These are phyloP conservation scores for Coremacera marginata DNA, from an alignment of 2,888 invertebrate species.

Conservation along the genomic window DNA sequence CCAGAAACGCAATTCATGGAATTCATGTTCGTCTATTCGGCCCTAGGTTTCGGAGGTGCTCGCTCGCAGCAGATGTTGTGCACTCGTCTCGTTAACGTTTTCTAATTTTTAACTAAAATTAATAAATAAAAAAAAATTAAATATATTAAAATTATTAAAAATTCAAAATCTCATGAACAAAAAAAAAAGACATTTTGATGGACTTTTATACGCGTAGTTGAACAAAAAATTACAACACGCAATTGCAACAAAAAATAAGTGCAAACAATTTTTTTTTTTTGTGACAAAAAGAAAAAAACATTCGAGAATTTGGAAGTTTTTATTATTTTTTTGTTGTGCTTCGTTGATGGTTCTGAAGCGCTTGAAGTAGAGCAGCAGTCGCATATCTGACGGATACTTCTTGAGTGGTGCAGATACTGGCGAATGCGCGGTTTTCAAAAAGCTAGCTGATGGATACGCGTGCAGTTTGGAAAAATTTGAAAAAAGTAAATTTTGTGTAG, in stretches of 20 bases:
- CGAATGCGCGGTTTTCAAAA: not conserved
- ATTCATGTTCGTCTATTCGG: conserved; percentile 70
- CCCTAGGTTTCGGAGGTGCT: conserved; percentile 70
- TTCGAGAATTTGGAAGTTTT: not conserved
- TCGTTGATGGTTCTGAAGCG: not conserved
- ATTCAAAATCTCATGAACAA: conserved; percentile 1
- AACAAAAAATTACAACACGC: not conserved
- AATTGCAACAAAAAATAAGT: too few relatives aligned
- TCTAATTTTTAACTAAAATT: conserved; percentile 51
- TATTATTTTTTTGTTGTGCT: not conserved
- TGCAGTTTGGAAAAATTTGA: conserved; percentile 13
- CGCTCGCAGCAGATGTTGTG: conserved; percentile 66
- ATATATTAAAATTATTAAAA: too few relatives aligned
- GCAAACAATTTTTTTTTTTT: not conserved
- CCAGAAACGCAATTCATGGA: conserved; percentile 69
- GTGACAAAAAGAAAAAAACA: not conserved
- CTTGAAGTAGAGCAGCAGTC: not conserved
- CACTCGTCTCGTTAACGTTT: conserved; percentile 65
- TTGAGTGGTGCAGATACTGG: not conserved
- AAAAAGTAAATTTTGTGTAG: not conserved
- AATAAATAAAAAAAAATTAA: conserved; percentile 39
- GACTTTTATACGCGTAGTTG: not conserved
- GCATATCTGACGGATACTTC: conserved; percentile 8
- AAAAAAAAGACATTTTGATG: not conserved
- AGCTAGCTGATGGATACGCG: not conserved